phyloP scores from a whole-genome alignment of 2,888 invertebrate species.

The Latrodectus elegans region DNA sequence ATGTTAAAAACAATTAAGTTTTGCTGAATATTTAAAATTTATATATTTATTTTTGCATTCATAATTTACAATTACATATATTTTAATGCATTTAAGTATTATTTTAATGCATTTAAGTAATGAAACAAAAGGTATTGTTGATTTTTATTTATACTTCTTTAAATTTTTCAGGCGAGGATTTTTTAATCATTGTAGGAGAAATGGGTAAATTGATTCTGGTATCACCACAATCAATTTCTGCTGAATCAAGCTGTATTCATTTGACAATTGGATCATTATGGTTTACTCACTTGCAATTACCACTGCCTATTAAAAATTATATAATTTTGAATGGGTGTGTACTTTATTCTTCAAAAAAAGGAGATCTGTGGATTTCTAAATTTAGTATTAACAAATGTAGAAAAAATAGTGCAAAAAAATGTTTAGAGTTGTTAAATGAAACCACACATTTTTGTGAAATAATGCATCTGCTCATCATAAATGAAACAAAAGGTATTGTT shows the following conservation, averaged over 20 bases:
- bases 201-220: slow-evolving; percentile 29
- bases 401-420: neutral
- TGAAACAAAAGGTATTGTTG: too few relatives aligned
- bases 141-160: too few relatives aligned
- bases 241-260: neutral
- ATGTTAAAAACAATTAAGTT: too few relatives aligned
- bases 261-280: neutral
- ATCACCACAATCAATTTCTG: neutral
- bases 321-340: slow-evolving; percentile 2
- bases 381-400: neutral
- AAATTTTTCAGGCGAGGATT: slow-evolving; percentile 23
- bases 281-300: slow-evolving; percentile 8
- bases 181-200: slow-evolving; percentile 25
- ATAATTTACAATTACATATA: too few relatives aligned
- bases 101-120: too few relatives aligned
- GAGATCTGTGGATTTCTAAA: slow-evolving; percentile 18
- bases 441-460: neutral
- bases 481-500: slow-evolving; percentile 12
- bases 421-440: neutral
- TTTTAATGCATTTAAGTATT: too few relatives aligned
- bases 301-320: neutral
- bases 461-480: neutral
- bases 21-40: too few relatives aligned
- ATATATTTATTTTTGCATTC: too few relatives aligned
- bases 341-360: slow-evolving; percentile 20